Conservation (phyloP, 1,140 invertebrate species). For the Oreohelix idahoensis region DNA sequence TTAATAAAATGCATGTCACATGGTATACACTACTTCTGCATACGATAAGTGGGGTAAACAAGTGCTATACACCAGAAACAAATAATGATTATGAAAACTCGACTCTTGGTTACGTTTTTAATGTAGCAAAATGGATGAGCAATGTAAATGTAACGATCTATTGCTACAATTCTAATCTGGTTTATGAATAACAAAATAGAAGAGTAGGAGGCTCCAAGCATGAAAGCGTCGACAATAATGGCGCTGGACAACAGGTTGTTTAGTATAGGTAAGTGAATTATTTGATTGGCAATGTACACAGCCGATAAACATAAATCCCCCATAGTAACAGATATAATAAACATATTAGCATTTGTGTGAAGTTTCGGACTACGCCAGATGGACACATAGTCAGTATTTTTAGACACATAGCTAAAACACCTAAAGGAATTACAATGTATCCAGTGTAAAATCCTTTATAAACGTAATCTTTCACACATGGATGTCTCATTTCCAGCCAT, state of each 20-base stretch:
- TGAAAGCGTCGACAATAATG: not conserved
- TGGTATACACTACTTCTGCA: not conserved
- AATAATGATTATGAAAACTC: not conserved
- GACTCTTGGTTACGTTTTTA: not conserved
- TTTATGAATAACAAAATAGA: not conserved
- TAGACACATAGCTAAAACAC: not conserved
- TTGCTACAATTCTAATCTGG: not conserved
- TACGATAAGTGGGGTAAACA: not conserved
- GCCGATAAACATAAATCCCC: not conserved
- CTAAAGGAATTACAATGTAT: not conserved
- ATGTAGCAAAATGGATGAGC: constrained; percentile 2
- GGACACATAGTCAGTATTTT: not conserved
- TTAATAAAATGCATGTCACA: not conserved
- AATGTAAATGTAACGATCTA: not conserved
- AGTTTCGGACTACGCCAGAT: not conserved
- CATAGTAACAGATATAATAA: not conserved
- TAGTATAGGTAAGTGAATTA: not conserved
- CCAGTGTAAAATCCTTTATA: not conserved
- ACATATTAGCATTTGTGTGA: not conserved
- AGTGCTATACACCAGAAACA: not conserved
- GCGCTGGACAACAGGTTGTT: not conserved
- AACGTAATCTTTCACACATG: not conserved
- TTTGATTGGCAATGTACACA: not conserved
- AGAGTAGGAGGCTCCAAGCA: not conserved
- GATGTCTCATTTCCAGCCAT: not conserved